Evolutionary conservation across 1,140 invertebrate species (phyloP).

Genomic region (Pseudomyrmex cubaensis): DNA sequence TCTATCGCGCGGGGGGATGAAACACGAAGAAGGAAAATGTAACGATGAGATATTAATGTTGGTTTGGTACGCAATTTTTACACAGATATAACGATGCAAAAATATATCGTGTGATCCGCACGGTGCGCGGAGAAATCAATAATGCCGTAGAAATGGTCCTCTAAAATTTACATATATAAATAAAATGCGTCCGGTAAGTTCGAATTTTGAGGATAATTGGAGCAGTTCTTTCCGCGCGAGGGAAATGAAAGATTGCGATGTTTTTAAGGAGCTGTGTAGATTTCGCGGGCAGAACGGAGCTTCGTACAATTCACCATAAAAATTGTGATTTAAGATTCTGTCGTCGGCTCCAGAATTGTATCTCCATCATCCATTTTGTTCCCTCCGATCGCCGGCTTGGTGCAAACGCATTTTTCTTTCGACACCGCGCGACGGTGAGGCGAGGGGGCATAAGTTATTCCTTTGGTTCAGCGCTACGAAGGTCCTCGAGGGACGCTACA

Average conservation of each 20-base stretch:
- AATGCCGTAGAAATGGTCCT: too few relatives aligned
- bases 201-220: slow-evolving; percentile 22
- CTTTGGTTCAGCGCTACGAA: slow-evolving; percentile 67
- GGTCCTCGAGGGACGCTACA: slow-evolving; percentile 55
- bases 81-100: too few relatives aligned
- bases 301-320: slow-evolving; percentile 66
- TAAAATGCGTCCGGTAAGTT: background rate
- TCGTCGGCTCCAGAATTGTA: slow-evolving; percentile 67
- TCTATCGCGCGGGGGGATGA: background rate
- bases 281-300: slow-evolving; percentile 9
- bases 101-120: too few relatives aligned
- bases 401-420: slow-evolving; percentile 70
- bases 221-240: background rate
- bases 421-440: slow-evolving; percentile 24
- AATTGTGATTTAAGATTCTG: slow-evolving; percentile 70
- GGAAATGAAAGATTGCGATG: slow-evolving; percentile 28
- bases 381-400: slow-evolving; percentile 63
- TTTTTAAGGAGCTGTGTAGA: slow-evolving; percentile 41
- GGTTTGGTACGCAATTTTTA: too few relatives aligned
- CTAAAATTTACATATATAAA: background rate
- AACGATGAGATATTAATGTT: too few relatives aligned
- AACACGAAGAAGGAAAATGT: too few relatives aligned
- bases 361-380: slow-evolving; percentile 71
- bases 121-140: background rate
- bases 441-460: slow-evolving; percentile 65